Evolutionary conservation across 2,797 vertebrate species (phyloP).

Genomic region (Syngnathus rostellatus): DNA sequence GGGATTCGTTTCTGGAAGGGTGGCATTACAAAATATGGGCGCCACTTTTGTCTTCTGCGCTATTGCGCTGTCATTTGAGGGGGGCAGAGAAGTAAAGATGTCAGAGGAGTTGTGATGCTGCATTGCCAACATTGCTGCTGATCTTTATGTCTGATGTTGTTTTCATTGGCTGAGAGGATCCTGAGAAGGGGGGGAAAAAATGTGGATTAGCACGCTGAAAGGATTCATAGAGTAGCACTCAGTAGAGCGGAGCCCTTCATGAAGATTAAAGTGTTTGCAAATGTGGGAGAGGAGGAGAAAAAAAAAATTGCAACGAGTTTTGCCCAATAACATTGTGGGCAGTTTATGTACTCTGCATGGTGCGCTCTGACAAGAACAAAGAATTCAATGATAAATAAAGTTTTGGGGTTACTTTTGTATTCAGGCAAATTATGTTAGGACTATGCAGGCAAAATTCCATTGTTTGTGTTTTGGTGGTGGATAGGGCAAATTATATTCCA

Average conservation of each 20-base stretch:
- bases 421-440: neutral
- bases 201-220: slow-evolving; percentile 4
- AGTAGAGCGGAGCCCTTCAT: neutral
- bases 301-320: neutral
- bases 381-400: neutral
- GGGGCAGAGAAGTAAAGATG: slow-evolving; percentile 3
- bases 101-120: slow-evolving; percentile 50
- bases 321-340: neutral
- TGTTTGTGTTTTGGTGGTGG: neutral
- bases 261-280: neutral
- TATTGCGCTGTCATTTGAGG: slow-evolving; percentile 39
- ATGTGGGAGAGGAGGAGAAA: neutral
- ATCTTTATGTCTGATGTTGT: slow-evolving; percentile 16
- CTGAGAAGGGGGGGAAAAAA: slow-evolving; percentile 14
- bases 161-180: slow-evolving; percentile 24
- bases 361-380: neutral
- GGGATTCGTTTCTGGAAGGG: slow-evolving; percentile 31
- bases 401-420: too few relatives aligned
- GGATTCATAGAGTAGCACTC: neutral
- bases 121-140: slow-evolving; percentile 59
- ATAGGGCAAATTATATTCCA: neutral
- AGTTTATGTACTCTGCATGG: neutral
- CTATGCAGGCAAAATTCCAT: neutral
- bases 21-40: slow-evolving; percentile 22
- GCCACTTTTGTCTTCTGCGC: slow-evolving; percentile 13